Evolutionary conservation across 2,113 vertebrate genomes (phyloP).

Genomic region (human (Homo sapiens)): DNA sequence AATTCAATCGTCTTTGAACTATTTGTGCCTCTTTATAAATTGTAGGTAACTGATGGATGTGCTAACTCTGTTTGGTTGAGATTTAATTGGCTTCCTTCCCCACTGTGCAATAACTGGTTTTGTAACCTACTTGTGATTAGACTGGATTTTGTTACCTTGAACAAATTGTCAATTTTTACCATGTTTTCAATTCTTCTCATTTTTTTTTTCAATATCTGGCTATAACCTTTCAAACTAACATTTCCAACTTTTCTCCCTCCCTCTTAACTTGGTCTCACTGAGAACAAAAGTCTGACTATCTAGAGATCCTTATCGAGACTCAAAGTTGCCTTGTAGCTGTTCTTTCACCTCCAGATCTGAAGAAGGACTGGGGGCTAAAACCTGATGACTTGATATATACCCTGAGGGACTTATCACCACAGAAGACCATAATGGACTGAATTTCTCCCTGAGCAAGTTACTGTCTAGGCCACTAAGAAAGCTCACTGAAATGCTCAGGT

Average conservation of each 20-base stretch:
- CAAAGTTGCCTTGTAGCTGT: neutral
- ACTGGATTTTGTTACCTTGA: neutral
- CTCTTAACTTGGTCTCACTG: neutral
- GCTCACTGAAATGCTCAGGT: neutral
- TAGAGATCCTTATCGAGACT: neutral
- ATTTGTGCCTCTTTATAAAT: neutral
- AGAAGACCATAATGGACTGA: neutral
- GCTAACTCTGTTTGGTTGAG: neutral
- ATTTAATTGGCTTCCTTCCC: constrained; percentile 8
- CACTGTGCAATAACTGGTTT: neutral
- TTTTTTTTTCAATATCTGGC: neutral
- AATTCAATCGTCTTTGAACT: neutral
- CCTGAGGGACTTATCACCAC: neutral
- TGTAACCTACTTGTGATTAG: neutral
- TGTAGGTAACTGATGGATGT: neutral
- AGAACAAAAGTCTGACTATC: neutral
- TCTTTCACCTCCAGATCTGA: neutral
- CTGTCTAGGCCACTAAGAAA: neutral
- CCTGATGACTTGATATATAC: neutral
- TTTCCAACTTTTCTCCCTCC: neutral
- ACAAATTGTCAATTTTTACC: neutral
- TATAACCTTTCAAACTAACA: neutral
- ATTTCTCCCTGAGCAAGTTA: neutral
- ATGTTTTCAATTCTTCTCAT: neutral
- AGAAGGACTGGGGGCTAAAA: neutral